These are phyloP conservation scores for Mormyrops boulengeri DNA, from an alignment of 2,797 vertebrate species.

Conservation along the genomic window DNA sequence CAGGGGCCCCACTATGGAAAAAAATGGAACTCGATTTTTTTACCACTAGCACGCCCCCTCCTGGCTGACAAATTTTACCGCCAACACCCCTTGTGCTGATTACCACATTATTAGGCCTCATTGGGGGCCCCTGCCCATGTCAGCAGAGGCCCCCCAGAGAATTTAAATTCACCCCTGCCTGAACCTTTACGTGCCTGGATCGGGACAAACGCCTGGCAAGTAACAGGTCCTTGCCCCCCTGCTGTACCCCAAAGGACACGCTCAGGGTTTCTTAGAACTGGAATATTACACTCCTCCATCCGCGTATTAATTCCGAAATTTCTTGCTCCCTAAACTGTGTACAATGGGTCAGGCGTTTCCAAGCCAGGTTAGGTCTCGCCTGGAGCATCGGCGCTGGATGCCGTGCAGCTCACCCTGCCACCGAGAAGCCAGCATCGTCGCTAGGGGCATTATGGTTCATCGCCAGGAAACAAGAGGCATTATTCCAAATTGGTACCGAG, in stretches of 20 bases:
- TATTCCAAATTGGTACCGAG: neutral
- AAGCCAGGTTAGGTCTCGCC: neutral
- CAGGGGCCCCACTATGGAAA: neutral
- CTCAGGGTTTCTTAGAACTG: neutral
- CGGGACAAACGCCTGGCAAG: neutral
- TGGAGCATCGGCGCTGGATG: neutral
- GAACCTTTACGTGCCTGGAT: neutral
- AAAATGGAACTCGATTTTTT: neutral
- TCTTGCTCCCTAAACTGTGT: neutral
- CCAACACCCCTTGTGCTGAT: neutral
- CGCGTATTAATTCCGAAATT: neutral
- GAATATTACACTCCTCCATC: neutral
- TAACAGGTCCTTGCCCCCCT: neutral
- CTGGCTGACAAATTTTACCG: neutral
- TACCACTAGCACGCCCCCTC: neutral
- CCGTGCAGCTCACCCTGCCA: neutral
- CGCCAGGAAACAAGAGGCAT: conserved; percentile 2
- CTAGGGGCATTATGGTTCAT: neutral
- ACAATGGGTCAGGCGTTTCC: neutral
- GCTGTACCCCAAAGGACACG: neutral
- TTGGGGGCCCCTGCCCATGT: neutral
- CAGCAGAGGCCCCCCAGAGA: neutral
- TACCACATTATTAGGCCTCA: neutral
- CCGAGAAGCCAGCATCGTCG: neutral
- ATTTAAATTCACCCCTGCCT: neutral